Conservation (phyloP, 2,888 invertebrate genomes). For the Tridacna crocea region DNA sequence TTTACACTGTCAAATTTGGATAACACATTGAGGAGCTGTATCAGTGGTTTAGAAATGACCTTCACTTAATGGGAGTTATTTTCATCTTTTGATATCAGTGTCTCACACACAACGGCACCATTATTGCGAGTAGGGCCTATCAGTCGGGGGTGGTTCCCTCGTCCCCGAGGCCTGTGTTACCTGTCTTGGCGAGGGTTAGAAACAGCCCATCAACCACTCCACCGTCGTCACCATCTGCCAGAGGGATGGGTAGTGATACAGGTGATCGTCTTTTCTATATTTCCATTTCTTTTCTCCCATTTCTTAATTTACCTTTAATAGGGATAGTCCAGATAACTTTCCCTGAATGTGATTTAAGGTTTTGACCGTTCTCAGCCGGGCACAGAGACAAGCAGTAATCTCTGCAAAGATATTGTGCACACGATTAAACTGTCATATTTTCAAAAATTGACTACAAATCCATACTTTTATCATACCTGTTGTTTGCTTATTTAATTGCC, state of each 20-base stretch:
- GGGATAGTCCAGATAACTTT: too few relatives aligned
- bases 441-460: too few relatives aligned
- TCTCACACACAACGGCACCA: conserved; percentile 30
- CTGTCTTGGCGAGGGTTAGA: conserved; percentile 40
- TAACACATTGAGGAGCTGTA: conserved; percentile 18
- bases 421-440: too few relatives aligned
- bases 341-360: too few relatives aligned
- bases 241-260: conserved; percentile 60
- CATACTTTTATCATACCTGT: too few relatives aligned
- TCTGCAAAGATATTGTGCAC: too few relatives aligned
- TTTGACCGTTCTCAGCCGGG: too few relatives aligned
- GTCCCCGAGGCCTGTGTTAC: conserved; percentile 50
- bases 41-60: conserved; percentile 14
- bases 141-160: conserved; percentile 53
- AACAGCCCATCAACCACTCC: conserved; percentile 20
- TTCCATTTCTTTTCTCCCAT: background rate
- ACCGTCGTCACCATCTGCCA: conserved; percentile 30
- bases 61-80: conserved; percentile 17
- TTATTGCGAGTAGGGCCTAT: conserved; percentile 54
- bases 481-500: too few relatives aligned
- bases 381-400: too few relatives aligned
- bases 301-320: too few relatives aligned
- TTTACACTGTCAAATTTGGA: background rate
- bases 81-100: conserved; percentile 19
- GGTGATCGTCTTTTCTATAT: conserved; percentile 19